Percentiles rank a stretch among this genome's conserved stretches.
phyloP scores from a whole-genome alignment of 2,113 vertebrate genomes.

The Mystacornis crossleyi region DNA sequence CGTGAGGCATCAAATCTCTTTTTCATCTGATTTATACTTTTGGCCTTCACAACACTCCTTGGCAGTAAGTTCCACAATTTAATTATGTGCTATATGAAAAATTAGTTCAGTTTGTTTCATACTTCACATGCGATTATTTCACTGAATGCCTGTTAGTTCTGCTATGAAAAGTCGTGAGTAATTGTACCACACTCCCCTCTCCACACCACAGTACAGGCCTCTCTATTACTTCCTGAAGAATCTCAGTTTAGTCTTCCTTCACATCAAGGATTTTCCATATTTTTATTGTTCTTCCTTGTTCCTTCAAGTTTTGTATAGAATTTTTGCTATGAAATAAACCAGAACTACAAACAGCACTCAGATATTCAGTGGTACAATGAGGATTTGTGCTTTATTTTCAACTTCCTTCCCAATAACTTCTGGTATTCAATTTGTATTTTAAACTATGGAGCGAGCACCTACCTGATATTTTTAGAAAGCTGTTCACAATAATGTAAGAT shows the following conservation, averaged over 20 bases:
- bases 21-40: conserved; percentile 52
- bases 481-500: not conserved
- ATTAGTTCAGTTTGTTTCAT: conserved; percentile 48
- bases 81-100: conserved; percentile 48
- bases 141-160: not conserved
- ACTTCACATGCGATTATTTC: conserved; percentile 41
- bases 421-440: not conserved
- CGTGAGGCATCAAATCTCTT: conserved; percentile 15
- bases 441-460: not conserved
- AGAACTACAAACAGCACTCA: not conserved
- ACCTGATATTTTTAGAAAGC: not conserved
- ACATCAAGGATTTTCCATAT: not conserved
- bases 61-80: conserved; percentile 28
- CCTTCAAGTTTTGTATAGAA: not conserved
- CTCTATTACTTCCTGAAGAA: not conserved
- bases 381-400: not conserved
- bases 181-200: not conserved
- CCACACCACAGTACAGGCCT: not conserved
- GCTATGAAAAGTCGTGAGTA: not conserved
- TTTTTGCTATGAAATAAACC: not conserved
- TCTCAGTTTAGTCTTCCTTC: not conserved
- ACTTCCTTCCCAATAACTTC: not conserved
- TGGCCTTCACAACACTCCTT: conserved; percentile 38
- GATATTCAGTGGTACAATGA: not conserved
- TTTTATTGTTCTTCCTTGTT: not conserved